Base-by-base conservation (phyloP, 1,140 invertebrate species). In the Diorhabda elongata region DNA sequence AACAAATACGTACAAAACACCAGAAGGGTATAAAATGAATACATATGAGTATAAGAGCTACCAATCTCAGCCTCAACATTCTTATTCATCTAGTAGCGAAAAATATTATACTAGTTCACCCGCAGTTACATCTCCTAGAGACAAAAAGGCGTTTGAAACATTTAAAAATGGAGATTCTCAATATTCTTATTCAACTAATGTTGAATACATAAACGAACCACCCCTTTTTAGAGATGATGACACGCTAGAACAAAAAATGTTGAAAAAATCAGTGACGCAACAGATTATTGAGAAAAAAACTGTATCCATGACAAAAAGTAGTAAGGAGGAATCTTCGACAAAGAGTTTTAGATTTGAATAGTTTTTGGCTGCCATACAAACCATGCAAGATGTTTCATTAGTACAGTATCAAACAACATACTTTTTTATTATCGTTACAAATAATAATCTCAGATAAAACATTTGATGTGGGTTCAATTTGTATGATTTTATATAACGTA, bases 221-320 rank as follows among this genome's bases (percentile, higher is more conserved):
- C 81, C 83, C 26, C 78, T 82, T 26, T 78, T 80, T 9, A 76
- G 78, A 8, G 81, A 84, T 42, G 78, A 73, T n/a, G 80, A 84
- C 6, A 76, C 76, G 3, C 65, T 83, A 3, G 84, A 85, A 59
- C 83, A 85, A 65, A 82, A 81, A 66, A 84, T 79, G 78, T 75
- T 82, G 11, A 86, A 85, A 59, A 84, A 85, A 62, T 84, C 84
- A 0, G 79, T 81, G 58, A 84, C 80, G 26, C 83, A 85, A 68
- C 84, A 85, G 67, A 80, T 85, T 7, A 83, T 82, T 6, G 84
- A 85, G 69, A 85, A 84, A 68, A 84, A 84, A 69, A 85, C 83
- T 3, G 78, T 84, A 3, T 83, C 83, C 0, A 84, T 79, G 76
- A 82, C 81, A 5, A 81, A 77, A 62, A 81, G 81, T 4, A 84